A percentile compares a stretch with the other conserved stretches of the same genome.
These are phyloP conservation scores for Pseudomyrmex dendroicus DNA, from an alignment of 1,140 invertebrate species.

Conservation along the genomic window DNA sequence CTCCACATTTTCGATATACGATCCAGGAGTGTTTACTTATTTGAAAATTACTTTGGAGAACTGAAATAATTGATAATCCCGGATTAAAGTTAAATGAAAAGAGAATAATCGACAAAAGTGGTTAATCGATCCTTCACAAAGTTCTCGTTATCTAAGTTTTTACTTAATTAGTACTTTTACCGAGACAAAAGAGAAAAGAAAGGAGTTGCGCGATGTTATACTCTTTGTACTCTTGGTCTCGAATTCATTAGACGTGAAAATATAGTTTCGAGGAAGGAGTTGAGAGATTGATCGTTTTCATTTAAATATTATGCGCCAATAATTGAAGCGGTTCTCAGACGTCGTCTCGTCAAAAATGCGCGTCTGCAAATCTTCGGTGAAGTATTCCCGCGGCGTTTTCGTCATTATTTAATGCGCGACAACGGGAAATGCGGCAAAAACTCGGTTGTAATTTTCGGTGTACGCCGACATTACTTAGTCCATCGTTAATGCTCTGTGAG, in stretches of 20 bases:
- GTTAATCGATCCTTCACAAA: background rate
- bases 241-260: background rate
- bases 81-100: slow-evolving; percentile 3
- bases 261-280: background rate
- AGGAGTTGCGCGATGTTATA: background rate
- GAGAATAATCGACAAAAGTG: background rate
- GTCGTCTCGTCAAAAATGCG: slow-evolving; percentile 18
- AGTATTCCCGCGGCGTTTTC: background rate
- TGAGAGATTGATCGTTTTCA: background rate
- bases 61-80: background rate
- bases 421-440: background rate
- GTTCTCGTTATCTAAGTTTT: background rate
- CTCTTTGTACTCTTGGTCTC: slow-evolving; percentile 1
- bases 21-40: background rate
- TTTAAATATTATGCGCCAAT: background rate
- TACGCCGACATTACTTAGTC: slow-evolving; percentile 29
- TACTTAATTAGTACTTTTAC: slow-evolving; percentile 9
- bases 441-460: background rate
- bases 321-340: slow-evolving; percentile 13
- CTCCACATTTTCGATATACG: slow-evolving; percentile 12
- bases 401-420: slow-evolving; percentile 13
- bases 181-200: too few species aligned
- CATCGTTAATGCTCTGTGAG: slow-evolving; percentile 49
- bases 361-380: background rate
- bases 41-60: slow-evolving; percentile 8